These are phyloP conservation scores for Corythucha ciliata DNA, from an alignment of 2,888 invertebrate species.

Conservation along the genomic window DNA sequence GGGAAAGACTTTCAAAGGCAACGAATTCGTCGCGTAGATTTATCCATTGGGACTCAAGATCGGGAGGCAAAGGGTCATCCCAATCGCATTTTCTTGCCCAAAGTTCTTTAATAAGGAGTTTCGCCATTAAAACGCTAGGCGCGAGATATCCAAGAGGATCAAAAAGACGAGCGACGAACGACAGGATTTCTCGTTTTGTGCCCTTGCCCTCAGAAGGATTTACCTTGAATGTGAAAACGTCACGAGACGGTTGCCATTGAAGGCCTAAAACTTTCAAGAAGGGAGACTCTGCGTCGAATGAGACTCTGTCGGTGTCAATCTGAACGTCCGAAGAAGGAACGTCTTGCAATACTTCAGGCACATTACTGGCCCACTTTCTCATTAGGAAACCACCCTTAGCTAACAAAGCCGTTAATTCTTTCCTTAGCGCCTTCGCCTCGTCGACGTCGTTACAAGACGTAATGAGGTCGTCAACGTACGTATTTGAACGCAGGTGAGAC, in stretches of 20 bases:
- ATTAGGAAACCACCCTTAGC: too few relatives aligned
- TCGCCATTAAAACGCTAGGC: conserved; percentile 1
- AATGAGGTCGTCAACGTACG: neutral
- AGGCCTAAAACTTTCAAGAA: neutral
- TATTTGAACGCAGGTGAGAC: neutral
- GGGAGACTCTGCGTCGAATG: too few relatives aligned
- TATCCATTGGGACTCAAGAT: too few relatives aligned
- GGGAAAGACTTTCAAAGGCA: too few relatives aligned
- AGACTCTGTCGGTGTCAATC: too few relatives aligned
- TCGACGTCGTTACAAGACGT: neutral
- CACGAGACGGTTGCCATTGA: neutral
- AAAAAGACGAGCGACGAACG: conserved; percentile 3
- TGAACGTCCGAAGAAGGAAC: too few relatives aligned
- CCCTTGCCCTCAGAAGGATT: neutral
- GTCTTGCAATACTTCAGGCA: too few relatives aligned
- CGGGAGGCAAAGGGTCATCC: too few relatives aligned
- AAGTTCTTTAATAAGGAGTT: neutral
- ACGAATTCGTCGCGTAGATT: too few relatives aligned
- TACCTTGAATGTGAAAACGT: neutral
- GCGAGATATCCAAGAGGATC: neutral
- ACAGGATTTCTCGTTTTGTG: conserved; percentile 2
- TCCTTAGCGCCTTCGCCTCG: neutral
- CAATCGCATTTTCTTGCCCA: conserved; percentile 5
- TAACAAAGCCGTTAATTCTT: neutral
- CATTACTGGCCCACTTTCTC: too few relatives aligned